Conservation (phyloP, 2,113 vertebrate species). For the Psittacula cyanocephala region DNA sequence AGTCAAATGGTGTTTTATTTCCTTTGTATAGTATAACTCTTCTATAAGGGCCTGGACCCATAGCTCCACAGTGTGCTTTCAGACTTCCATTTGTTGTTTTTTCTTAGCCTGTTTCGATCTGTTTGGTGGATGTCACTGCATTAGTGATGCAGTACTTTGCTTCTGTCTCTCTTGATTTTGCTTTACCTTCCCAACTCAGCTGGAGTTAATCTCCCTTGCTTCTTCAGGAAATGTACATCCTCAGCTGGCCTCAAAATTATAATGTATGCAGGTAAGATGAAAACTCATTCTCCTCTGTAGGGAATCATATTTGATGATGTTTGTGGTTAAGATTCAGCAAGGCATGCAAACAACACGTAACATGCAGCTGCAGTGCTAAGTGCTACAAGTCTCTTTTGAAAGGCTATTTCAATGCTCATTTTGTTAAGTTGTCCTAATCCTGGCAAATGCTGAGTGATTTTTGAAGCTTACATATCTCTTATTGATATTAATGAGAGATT, state of each 20-base stretch:
- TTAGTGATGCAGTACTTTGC: neutral
- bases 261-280: neutral
- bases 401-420: neutral
- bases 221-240: neutral
- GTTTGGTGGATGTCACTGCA: neutral
- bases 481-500: neutral
- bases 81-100: neutral
- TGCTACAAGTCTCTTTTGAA: neutral
- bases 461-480: neutral
- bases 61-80: neutral
- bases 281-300: neutral
- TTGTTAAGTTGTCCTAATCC: neutral
- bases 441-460: neutral
- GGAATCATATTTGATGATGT: neutral
- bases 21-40: neutral
- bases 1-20: conserved; percentile 38
- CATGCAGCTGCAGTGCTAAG: neutral
- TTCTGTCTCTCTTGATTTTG: conserved; percentile 1
- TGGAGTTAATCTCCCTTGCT: neutral
- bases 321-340: neutral
- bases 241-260: neutral
- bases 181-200: neutral
- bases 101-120: neutral
- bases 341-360: neutral
- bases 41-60: neutral